Evolutionary conservation across 2,113 vertebrate genomes (phyloP).

Genomic region (Patagioenas fasciata): DNA sequence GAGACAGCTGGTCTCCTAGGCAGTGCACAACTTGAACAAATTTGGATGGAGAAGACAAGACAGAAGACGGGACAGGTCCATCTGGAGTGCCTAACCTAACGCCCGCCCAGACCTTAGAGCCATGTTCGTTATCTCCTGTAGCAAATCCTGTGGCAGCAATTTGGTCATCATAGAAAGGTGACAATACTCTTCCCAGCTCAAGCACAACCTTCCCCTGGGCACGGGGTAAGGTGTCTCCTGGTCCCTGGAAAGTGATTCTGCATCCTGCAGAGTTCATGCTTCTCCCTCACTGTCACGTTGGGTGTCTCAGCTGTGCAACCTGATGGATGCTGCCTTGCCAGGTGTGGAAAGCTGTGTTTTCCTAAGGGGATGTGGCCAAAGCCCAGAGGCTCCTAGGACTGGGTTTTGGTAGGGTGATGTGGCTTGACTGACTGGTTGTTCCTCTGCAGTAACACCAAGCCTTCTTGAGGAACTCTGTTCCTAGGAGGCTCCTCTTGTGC

Average conservation of each 20-base stretch:
- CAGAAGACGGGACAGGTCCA: background rate
- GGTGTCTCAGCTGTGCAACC: background rate
- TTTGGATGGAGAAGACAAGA: background rate
- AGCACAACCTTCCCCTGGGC: background rate
- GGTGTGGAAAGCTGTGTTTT: background rate
- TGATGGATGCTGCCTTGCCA: background rate
- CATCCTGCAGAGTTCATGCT: rapidly evolving
- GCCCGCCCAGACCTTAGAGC: background rate
- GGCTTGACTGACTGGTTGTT: background rate
- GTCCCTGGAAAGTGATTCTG: background rate
- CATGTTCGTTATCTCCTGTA: background rate
- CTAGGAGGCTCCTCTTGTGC: rapidly evolving
- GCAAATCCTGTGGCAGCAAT: background rate
- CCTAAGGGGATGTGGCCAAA: background rate
- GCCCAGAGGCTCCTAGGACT: background rate
- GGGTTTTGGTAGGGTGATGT: background rate
- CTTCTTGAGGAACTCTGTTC: background rate
- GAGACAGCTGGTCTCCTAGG: background rate
- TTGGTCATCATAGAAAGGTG: background rate
- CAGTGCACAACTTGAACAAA: background rate
- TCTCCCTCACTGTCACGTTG: rapidly evolving
- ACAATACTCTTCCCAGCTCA: background rate
- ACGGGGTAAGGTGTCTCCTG: background rate
- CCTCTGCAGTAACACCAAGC: background rate
- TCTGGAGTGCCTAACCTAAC: background rate